Base-by-base conservation (phyloP, 2,888 invertebrate species). In the Vanessa cardui region DNA sequence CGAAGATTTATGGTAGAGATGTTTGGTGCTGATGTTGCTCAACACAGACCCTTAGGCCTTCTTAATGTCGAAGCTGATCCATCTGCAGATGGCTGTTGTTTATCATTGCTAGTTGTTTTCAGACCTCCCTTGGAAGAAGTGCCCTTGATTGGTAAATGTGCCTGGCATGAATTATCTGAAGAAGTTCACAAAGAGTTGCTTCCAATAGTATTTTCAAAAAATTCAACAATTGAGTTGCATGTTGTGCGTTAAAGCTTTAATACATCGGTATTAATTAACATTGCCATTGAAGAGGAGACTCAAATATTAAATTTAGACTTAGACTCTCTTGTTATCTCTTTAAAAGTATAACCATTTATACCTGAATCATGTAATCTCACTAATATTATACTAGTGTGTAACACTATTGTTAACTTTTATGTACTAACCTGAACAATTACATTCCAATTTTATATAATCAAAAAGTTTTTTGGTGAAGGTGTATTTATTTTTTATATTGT, bases 1-100 rank as follows among this genome's bases (percentile, higher is more conserved):
- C 95, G 97, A 74, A 96, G 96, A 83, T 98, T 97, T 84, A 97
- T 98, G 97, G 96, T 97, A 72, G 97, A 98, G 87, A 94, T 98
- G 81, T 98, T 98, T 92, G 98, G 98, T 21, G 95, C 96, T 64
- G 97, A 96, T 83, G 95, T 98, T 33, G 96, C 97, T 0, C 95
- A 96, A 72, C 98, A 98, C 84, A 94, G 96, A 76, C 98, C 97
- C 0, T 94, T 96, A 77, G 98, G 98, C 0, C 84, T 98, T 33
- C 88, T 98, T 39, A 95, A 96, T 73, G 93, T 97, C 26, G 97
- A 97, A 83, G 96, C 96, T 70, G 92, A 93, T 64, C 89, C 90
- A 3, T 69, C 75, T 2, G 78, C 94, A 71, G 98, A 98, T 88
- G 98, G 98, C 0, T 93, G 96, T 68, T 97, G 97, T 78, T 87